Conservation (phyloP, 2,113 vertebrate genomes). For the Ceuthmochares aereus region DNA sequence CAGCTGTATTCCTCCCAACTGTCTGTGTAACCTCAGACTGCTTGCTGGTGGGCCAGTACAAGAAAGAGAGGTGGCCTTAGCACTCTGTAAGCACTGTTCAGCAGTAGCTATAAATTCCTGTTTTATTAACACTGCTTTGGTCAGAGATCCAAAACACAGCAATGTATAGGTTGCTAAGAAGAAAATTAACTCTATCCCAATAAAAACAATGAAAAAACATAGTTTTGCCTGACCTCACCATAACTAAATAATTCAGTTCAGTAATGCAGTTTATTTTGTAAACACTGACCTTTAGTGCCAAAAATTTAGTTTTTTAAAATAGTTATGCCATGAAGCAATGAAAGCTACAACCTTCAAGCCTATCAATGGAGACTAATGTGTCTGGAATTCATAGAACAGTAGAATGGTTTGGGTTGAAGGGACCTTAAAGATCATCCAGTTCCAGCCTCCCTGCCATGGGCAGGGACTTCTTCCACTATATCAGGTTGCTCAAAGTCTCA, state of each 20-base stretch:
- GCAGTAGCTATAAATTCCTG: fast-evolving
- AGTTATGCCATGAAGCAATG: background rate
- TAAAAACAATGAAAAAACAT: background rate
- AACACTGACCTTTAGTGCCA: background rate
- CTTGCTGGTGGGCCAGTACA: too few relatives aligned
- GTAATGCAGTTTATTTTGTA: background rate
- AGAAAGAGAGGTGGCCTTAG: background rate
- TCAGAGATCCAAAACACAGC: background rate
- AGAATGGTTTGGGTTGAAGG: too few relatives aligned
- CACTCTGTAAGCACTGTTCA: background rate
- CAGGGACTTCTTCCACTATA: too few relatives aligned
- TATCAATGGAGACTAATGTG: background rate
- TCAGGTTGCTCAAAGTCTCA: too few relatives aligned
- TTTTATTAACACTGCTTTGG: background rate
- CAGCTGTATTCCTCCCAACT: too few relatives aligned
- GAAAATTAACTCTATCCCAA: background rate
- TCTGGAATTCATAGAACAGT: background rate
- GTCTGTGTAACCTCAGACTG: too few relatives aligned
- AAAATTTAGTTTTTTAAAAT: too few relatives aligned
- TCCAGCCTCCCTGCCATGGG: too few relatives aligned
- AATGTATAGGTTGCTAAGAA: background rate
- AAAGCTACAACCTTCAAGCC: background rate
- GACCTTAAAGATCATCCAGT: too few relatives aligned
- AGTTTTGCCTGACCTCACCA: background rate
- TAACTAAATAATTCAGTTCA: background rate